phyloP scores from a whole-genome alignment of 2,888 invertebrate species.

The Nemapogon koenigi region DNA sequence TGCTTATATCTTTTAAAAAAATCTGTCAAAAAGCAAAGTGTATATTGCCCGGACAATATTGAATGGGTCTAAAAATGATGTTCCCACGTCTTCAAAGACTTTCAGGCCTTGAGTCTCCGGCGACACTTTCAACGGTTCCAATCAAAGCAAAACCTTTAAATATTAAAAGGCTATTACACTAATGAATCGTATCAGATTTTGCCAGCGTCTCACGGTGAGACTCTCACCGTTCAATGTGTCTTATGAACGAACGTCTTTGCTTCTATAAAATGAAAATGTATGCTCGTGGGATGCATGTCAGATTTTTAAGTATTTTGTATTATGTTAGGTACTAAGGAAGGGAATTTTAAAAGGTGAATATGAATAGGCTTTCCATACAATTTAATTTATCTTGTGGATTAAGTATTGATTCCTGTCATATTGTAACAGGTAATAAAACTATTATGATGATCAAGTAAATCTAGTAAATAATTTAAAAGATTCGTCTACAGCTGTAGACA shows the following conservation, averaged over 20 bases:
- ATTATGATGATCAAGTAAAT: too few relatives aligned
- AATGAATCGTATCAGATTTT: slow-evolving; percentile 66
- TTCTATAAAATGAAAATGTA: slow-evolving; percentile 16
- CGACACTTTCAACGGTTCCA: slow-evolving; percentile 49
- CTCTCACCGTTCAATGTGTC: slow-evolving; percentile 35
- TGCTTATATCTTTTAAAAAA: too few relatives aligned
- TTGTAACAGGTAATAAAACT: too few relatives aligned
- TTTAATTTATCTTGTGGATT: too few relatives aligned
- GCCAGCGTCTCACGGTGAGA: slow-evolving; percentile 35
- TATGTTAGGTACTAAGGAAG: too few relatives aligned
- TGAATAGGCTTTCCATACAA: too few relatives aligned
- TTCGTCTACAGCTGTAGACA: too few relatives aligned
- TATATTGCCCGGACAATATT: slow-evolving; percentile 5
- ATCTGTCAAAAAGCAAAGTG: slow-evolving; percentile 5
- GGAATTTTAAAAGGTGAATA: too few relatives aligned
- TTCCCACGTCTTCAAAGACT: slow-evolving; percentile 7
- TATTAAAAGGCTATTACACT: slow-evolving; percentile 62
- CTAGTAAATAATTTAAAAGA: too few relatives aligned
- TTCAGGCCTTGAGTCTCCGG: slow-evolving; percentile 12
- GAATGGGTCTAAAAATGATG: slow-evolving; percentile 3
- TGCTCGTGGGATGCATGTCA: slow-evolving; percentile 22
- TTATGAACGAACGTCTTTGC: slow-evolving; percentile 40
- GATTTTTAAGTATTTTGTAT: too few relatives aligned
- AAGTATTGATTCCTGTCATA: too few relatives aligned
- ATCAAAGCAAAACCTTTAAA: slow-evolving; percentile 55